Percentiles rank a stretch among this genome's conserved stretches.
Evolutionary conservation across 2,888 invertebrate genomes (phyloP).

Genomic region (Eupeodes luniger): DNA sequence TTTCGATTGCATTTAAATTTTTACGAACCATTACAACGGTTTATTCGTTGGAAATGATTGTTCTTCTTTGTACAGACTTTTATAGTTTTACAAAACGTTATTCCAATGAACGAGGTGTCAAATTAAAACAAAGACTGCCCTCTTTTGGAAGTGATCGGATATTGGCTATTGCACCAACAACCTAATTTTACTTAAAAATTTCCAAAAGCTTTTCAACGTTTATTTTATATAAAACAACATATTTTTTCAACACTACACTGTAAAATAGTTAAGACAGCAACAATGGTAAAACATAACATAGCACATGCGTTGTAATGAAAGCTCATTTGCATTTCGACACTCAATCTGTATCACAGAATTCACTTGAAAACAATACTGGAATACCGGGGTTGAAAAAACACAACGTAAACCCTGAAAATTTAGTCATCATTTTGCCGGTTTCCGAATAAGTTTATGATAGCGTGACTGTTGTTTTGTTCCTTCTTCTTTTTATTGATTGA

Average conservation of each 20-base stretch:
- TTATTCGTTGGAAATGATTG: too few relatives aligned
- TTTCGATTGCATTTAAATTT: too few relatives aligned
- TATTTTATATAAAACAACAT: too few relatives aligned
- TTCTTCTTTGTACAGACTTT: too few relatives aligned
- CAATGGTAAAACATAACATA: neutral
- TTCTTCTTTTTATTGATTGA: neutral
- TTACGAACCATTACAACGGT: too few relatives aligned
- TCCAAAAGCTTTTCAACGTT: too few relatives aligned
- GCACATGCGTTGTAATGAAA: constrained; percentile 39
- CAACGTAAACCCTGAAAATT: neutral
- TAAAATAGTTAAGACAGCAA: neutral
- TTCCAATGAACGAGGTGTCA: too few relatives aligned
- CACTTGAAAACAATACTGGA: neutral
- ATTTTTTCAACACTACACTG: neutral
- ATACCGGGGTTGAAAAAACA: constrained; percentile 12
- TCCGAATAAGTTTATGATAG: constrained; percentile 3
- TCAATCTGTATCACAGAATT: neutral
- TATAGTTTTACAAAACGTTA: too few relatives aligned
- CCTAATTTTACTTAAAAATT: too few relatives aligned
- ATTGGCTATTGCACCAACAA: too few relatives aligned
- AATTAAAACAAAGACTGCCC: too few relatives aligned
- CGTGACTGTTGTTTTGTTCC: constrained; percentile 1
- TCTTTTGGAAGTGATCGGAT: too few relatives aligned
- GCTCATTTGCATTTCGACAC: neutral
- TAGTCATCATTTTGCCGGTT: constrained; percentile 45